Base-by-base conservation (phyloP, 2,113 vertebrate genomes). In the Daubentonia madagascariensis region DNA sequence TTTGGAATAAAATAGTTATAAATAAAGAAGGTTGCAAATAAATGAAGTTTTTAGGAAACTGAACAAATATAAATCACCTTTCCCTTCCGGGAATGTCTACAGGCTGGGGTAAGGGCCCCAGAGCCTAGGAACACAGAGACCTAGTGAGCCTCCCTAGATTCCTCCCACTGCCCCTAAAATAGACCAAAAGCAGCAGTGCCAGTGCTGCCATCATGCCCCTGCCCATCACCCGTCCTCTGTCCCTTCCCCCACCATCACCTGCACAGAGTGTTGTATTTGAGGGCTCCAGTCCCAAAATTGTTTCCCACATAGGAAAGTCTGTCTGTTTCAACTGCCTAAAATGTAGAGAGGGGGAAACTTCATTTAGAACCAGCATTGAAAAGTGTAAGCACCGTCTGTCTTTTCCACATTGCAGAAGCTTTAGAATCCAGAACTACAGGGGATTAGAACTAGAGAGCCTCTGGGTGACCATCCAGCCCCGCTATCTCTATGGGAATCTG, bases 281-380 rank as follows among this genome's bases (percentile, higher is more conserved):
- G 78, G 11, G 98, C 98, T 16, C 89, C 98, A 0, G 91, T 59
- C 91, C 99, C 98, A 30, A 99, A 99, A 98, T 99, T 99, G 88
- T 97, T 99, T 10, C 99, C 99, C 95, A 99, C 99, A 8, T 99
- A 99, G 0, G 98, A 99, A 90, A 99, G 98, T 72, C 99, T 98
- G 48, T 99, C 99, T 2, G 99, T 99, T 98, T 99, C 99, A 0
- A 99, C 99, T 48, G 99, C 99, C 99, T 99, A 95, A 87, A 98
- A 96, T 90, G 43, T 0, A 92, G 28, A 88, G 5, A 18, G 35
- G 37, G 30, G 18, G 40, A 86, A 48, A 50, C 2, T 57, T 67
- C 22, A 88, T 90, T 81, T 45, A 96, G 1, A 78, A 84, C 23
- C 57, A 85, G 43, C 9, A 30, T 8, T 86, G 85, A 96, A 79